phyloP scores from a whole-genome alignment of 2,888 invertebrate species.

The Cinara cedri region DNA sequence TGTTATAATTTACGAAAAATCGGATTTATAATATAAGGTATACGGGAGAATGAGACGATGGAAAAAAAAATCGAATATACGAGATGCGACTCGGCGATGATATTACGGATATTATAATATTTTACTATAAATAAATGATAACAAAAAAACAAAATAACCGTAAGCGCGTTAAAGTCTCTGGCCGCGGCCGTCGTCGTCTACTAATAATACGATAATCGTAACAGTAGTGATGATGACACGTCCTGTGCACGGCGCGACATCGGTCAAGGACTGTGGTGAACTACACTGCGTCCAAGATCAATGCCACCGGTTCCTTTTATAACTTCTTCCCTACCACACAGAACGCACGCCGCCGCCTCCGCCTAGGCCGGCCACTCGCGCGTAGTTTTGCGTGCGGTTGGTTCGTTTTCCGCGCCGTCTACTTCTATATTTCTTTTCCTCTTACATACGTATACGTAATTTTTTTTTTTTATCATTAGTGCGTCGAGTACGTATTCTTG shows the following conservation, averaged over 20 bases:
- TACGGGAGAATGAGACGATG: too few relatives aligned
- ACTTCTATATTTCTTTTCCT: not conserved
- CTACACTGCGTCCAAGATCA: constrained; percentile 57
- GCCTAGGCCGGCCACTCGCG: constrained; percentile 1
- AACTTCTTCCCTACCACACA: constrained; percentile 37
- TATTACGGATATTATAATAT: too few relatives aligned
- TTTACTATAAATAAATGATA: too few relatives aligned
- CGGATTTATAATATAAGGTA: too few relatives aligned
- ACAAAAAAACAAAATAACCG: too few relatives aligned
- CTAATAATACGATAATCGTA: not conserved
- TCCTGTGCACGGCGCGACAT: constrained; percentile 36
- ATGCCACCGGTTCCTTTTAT: constrained; percentile 55
- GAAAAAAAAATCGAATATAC: too few relatives aligned
- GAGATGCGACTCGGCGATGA: too few relatives aligned
- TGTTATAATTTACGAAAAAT: too few relatives aligned
- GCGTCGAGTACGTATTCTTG: not conserved
- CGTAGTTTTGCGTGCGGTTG: too few relatives aligned
- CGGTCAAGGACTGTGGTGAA: constrained; percentile 55
- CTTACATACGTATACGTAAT: not conserved
- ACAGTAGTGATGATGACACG: constrained; percentile 15
- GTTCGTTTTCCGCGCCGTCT: not conserved
- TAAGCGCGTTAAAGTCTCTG: constrained; percentile 42
- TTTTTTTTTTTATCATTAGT: constrained; percentile 39
- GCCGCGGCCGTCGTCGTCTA: constrained; percentile 3
- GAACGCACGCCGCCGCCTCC: not conserved